These are phyloP conservation scores for Silurus glanis DNA, from an alignment of 2,113 vertebrate genomes.

Conservation along the genomic window DNA sequence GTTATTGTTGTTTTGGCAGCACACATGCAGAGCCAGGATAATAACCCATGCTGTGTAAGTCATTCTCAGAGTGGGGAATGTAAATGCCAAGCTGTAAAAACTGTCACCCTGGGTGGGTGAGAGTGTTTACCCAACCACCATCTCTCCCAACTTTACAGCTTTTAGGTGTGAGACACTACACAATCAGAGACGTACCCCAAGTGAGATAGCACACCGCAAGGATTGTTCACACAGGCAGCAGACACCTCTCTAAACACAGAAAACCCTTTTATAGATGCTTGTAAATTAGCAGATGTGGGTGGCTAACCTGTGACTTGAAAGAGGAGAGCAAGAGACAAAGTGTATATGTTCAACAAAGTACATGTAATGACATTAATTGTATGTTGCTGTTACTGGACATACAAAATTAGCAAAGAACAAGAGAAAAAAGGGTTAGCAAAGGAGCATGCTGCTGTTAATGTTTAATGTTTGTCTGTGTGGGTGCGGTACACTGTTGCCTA, in stretches of 20 bases:
- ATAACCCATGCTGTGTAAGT: constrained; percentile 39
- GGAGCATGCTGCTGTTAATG: neutral
- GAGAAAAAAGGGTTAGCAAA: neutral
- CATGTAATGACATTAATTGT: neutral
- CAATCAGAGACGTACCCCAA: constrained; percentile 28
- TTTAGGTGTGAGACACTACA: constrained; percentile 31
- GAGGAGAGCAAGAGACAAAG: neutral
- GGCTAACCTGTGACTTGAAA: constrained; percentile 16
- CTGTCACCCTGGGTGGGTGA: constrained; percentile 41
- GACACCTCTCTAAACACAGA: constrained; percentile 37
- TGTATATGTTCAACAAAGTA: neutral
- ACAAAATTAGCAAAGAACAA: neutral
- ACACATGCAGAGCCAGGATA: constrained; percentile 19
- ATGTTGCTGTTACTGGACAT: neutral
- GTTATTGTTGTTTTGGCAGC: neutral
- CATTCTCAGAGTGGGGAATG: constrained; percentile 2
- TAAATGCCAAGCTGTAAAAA: constrained; percentile 45
- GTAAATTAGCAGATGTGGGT: constrained; percentile 35
- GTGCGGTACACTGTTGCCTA: neutral
- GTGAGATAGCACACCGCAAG: constrained; percentile 40
- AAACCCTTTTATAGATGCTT: constrained; percentile 9
- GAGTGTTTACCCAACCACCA: constrained; percentile 45
- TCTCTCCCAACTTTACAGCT: constrained; percentile 44
- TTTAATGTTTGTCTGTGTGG: neutral
- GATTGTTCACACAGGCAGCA: constrained; percentile 32